Conservation (phyloP, 2,888 invertebrate species). For the Scrobipalpa costella region DNA sequence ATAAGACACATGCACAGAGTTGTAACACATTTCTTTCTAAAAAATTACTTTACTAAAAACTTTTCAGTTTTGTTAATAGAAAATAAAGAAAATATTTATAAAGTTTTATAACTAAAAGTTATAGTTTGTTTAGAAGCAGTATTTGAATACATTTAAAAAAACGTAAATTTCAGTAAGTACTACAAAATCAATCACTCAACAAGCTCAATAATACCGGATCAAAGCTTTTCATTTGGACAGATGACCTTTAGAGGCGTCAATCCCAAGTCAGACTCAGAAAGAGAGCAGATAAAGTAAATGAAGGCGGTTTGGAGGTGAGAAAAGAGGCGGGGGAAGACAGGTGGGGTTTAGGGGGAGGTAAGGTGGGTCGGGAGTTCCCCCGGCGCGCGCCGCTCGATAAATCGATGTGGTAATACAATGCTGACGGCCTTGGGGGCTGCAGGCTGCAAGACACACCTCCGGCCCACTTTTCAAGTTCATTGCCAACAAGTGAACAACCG, state of each 20-base stretch:
- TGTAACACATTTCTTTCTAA: too few relatives aligned
- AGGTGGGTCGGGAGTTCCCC: slow-evolving; percentile 45
- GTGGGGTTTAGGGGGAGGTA: slow-evolving; percentile 35
- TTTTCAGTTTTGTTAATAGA: too few relatives aligned
- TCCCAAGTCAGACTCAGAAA: slow-evolving; percentile 39
- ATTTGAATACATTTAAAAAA: too few relatives aligned
- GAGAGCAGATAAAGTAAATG: slow-evolving; percentile 35
- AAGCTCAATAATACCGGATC: slow-evolving; percentile 7
- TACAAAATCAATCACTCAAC: slow-evolving; percentile 6
- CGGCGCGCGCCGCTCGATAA: slow-evolving; percentile 80
- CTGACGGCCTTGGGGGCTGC: slow-evolving; percentile 72
- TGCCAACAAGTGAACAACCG: slow-evolving; percentile 54
- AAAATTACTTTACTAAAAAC: too few relatives aligned
- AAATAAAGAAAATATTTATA: too few relatives aligned
- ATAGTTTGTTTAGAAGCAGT: too few relatives aligned
- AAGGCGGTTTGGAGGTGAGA: slow-evolving; percentile 42
- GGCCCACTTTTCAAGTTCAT: slow-evolving; percentile 70
- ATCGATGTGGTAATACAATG: slow-evolving; percentile 74
- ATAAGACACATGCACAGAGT: too few relatives aligned
- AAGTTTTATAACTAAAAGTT: too few relatives aligned
- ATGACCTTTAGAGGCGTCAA: slow-evolving; percentile 38
- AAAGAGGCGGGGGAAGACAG: slow-evolving; percentile 47
- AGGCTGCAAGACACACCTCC: slow-evolving; percentile 78
- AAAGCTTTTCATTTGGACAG: slow-evolving; percentile 10
- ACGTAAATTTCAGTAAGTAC: too few relatives aligned